These are phyloP conservation scores for Tyrophagus putrescentiae DNA, from an alignment of 1,140 invertebrate genomes.

Conservation along the genomic window DNA sequence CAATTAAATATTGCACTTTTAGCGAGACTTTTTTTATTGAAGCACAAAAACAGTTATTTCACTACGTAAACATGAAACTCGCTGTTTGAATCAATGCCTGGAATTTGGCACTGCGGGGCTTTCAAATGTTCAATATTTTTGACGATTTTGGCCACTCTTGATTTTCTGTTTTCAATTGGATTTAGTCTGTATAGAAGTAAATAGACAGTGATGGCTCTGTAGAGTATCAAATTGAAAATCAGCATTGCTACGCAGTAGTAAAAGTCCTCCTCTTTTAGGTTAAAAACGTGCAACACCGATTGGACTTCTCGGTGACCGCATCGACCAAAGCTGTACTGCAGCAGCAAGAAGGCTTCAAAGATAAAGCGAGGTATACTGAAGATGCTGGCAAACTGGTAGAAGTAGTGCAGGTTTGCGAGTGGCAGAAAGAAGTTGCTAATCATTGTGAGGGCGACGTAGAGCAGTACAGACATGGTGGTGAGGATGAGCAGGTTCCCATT, in stretches of 20 bases:
- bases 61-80: too few species aligned
- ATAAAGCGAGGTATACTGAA: background rate
- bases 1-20: too few species aligned
- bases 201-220: background rate
- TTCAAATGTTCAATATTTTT: too few species aligned
- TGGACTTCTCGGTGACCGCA: background rate
- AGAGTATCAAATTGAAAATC: slow-evolving; percentile 4
- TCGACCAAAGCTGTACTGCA: slow-evolving; percentile 17
- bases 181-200: background rate
- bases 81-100: too few species aligned
- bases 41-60: too few species aligned
- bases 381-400: background rate
- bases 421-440: too few species aligned
- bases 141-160: too few species aligned
- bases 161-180: slow-evolving; percentile 8
- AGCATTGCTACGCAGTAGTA: background rate
- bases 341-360: slow-evolving; percentile 9
- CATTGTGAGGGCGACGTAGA: too few species aligned
- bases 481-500: background rate
- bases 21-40: too few species aligned
- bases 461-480: background rate
- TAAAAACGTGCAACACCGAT: background rate
- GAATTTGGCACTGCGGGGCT: too few species aligned
- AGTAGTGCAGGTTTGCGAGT: slow-evolving; percentile 2
- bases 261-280: background rate